Base-by-base conservation (phyloP, 2,888 invertebrate genomes). In the Notodonta dromedarius region DNA sequence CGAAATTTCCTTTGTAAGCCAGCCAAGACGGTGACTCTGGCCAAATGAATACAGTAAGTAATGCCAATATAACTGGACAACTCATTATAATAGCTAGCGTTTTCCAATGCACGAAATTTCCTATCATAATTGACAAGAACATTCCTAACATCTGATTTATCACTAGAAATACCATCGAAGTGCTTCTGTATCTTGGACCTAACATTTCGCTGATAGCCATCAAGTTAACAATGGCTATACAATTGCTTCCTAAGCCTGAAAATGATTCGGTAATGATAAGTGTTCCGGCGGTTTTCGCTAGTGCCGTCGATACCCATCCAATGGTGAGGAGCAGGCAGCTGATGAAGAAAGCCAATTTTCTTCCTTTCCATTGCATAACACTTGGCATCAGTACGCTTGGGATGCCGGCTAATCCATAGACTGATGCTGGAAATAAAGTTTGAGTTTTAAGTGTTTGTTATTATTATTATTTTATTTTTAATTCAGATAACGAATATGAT, bases 381-480 rank as follows among this genome's bases (percentile, higher is more conserved):
- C 66, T 40, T 4, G 73, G 74, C 65, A 78, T 70, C 5, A 72
- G 35, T 8, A 76, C 60, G 52, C 74, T 73, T 11, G 73, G 74
- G 40, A 76, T 71, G 6, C 77, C 77, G 11, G 73, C 76, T 1
- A 77, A 50, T 6, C 77, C 77, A 50, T 77, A 71, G 0, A 73
- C 64, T 0, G 77, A 74, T 9, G 71, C 77, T 77, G 71, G 2
- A 77, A 75, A 39, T 14, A 54, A 32, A 14, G 7, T 24, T 24
- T 24, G 2, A 24, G 24, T 24, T 24, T 24, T 24, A 24, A 24
- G 1, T 24, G 24, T 24, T 24, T 24, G 24, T 24, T 24, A 24
- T 24, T 24, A 24, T 24, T 24, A 24, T 2, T 24, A 24, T 24
- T 24, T 2, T 24, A 24, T 24, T 24, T 24, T 24, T 24, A 24